These are phyloP conservation scores for Saccopteryx bilineata DNA, from an alignment of 2,113 vertebrate species.

Conservation along the genomic window DNA sequence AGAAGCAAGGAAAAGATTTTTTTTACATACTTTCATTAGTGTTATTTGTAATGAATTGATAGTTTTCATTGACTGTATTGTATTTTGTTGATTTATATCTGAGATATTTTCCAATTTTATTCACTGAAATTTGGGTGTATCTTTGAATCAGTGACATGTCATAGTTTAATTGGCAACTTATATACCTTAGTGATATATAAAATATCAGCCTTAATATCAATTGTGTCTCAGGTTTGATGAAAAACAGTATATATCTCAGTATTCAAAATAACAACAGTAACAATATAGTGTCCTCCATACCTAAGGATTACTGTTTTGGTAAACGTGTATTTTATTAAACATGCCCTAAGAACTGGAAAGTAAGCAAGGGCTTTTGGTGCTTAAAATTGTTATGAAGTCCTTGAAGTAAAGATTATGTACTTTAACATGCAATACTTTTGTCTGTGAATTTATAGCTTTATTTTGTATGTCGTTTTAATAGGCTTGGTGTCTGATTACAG, in stretches of 20 bases:
- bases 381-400: not conserved
- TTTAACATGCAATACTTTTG: conserved; percentile 35
- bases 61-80: not conserved
- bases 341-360: not conserved
- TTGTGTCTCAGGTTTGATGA: conserved; percentile 20
- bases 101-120: conserved; percentile 11
- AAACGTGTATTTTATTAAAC: conserved; percentile 25
- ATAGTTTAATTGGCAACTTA: not conserved
- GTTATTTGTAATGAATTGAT: conserved; percentile 30
- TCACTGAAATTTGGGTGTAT: not conserved
- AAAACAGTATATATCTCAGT: not conserved
- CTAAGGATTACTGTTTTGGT: not conserved
- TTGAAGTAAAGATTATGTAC: conserved; percentile 17
- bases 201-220: not conserved
- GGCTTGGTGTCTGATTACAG: not conserved
- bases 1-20: not conserved
- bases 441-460: not conserved
- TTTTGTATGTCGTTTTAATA: not conserved
- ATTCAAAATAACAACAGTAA: conserved; percentile 6
- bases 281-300: not conserved
- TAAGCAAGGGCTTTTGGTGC: not conserved
- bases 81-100: conserved; percentile 31
- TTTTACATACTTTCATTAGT: not conserved
- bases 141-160: not conserved
- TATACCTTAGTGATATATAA: conserved; percentile 25